A percentile compares a stretch with the other conserved stretches of the same genome.
phyloP scores from a whole-genome alignment of 2,888 invertebrate species.

The Aphidius colemani region DNA sequence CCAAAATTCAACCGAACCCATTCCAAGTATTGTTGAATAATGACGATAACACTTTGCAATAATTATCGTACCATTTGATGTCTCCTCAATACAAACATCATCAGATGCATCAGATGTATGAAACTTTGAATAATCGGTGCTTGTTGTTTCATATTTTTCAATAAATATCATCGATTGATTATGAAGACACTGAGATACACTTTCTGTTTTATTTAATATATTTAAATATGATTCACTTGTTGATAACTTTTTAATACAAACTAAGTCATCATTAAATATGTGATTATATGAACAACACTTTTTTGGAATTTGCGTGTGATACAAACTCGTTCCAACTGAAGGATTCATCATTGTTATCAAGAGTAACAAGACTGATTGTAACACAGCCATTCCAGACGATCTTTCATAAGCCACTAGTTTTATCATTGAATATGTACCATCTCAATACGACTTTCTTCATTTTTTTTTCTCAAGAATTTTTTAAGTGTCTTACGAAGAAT shows the following conservation, averaged over 20 bases:
- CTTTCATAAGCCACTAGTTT: too few species aligned
- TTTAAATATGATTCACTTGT: conserved; percentile 8
- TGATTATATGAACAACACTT: conserved; percentile 40
- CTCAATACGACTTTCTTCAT: too few species aligned
- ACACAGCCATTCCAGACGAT: too few species aligned
- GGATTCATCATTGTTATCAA: background rate
- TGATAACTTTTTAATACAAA: conserved; percentile 30
- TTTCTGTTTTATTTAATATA: background rate
- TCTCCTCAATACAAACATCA: conserved; percentile 35
- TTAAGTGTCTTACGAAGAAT: too few species aligned
- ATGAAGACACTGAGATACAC: conserved; percentile 12
- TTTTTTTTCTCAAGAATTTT: too few species aligned
- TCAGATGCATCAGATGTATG: conserved; percentile 10
- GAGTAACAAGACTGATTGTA: background rate
- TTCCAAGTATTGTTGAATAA: conserved; percentile 24
- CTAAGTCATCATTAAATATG: conserved; percentile 33
- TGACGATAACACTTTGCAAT: conserved; percentile 36
- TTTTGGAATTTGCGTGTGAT: conserved; percentile 27
- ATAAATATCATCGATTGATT: conserved; percentile 9
- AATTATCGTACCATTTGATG: conserved; percentile 39
- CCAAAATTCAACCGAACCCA: conserved; percentile 42
- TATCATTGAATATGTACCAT: too few species aligned
- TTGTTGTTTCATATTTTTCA: conserved; percentile 21
- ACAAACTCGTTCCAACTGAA: background rate
- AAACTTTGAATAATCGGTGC: background rate